Percentiles rank a stretch among this genome's conserved stretches.
These are phyloP conservation scores for Acrobasis consociella DNA, from an alignment of 2,888 invertebrate species.

Conservation along the genomic window DNA sequence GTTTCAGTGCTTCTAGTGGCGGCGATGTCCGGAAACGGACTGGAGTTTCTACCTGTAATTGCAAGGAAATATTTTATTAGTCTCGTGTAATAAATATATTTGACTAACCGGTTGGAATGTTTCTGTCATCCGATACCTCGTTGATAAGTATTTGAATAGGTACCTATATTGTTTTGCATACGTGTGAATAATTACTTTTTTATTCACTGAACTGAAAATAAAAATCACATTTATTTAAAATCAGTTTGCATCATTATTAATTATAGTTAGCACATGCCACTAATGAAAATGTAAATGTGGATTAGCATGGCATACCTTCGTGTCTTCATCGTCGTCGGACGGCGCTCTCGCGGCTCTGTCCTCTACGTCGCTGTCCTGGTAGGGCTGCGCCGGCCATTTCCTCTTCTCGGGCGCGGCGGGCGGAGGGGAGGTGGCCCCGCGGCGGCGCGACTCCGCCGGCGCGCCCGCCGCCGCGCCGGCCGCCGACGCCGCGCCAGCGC, in stretches of 20 bases:
- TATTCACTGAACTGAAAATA: too few relatives aligned
- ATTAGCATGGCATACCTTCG: conserved; percentile 61
- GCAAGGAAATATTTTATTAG: conserved; percentile 4
- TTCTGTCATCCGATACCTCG: not conserved
- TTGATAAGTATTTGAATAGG: too few relatives aligned
- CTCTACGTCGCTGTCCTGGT: conserved; percentile 44
- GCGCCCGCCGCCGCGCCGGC: conserved; percentile 36
- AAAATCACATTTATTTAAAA: not conserved
- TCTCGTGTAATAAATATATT: not conserved
- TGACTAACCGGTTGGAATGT: not conserved
- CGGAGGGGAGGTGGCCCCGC: conserved; percentile 76
- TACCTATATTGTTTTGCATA: too few relatives aligned
- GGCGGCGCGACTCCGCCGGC: conserved; percentile 62
- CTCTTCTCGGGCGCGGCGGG: conserved; percentile 86
- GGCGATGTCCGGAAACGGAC: conserved; percentile 96
- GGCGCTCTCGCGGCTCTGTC: conserved; percentile 53
- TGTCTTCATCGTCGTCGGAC: conserved; percentile 67
- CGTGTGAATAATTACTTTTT: too few relatives aligned
- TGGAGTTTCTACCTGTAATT: conserved; percentile 86
- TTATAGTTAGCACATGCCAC: conserved; percentile 22
- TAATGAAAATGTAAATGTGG: conserved; percentile 52
- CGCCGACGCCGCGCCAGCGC: conserved; percentile 39
- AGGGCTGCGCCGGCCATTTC: conserved; percentile 84
- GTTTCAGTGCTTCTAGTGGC: conserved; percentile 94
- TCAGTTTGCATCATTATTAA: not conserved